A percentile compares a stretch with the other conserved stretches of the same genome.
These are phyloP conservation scores for Rhynchomys soricoides DNA, from an alignment of 2,113 vertebrate genomes.

Conservation along the genomic window DNA sequence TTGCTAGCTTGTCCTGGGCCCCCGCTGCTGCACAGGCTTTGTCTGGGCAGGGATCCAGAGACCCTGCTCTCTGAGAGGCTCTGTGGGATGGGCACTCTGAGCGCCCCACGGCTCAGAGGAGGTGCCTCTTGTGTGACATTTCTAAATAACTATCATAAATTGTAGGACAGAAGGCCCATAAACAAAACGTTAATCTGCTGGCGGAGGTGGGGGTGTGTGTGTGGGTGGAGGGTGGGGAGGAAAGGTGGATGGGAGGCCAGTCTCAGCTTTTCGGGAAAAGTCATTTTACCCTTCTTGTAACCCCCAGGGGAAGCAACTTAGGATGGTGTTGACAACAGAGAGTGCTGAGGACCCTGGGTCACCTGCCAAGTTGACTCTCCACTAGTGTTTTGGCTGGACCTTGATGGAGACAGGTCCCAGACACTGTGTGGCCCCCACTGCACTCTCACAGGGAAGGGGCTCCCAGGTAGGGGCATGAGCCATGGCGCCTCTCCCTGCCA, in stretches of 20 bases:
- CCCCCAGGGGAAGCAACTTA: background rate
- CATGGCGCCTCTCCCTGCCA: accelerated
- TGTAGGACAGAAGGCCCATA: slow-evolving; percentile 33
- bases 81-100: background rate
- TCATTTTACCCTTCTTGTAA: background rate
- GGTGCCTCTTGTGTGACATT: slow-evolving; percentile 69
- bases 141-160: slow-evolving; percentile 72
- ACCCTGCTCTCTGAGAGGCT: too few relatives aligned
- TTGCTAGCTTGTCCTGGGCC: background rate
- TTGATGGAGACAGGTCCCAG: background rate
- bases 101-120: background rate
- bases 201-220: too few relatives aligned
- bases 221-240: too few relatives aligned
- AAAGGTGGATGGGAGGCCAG: slow-evolving; percentile 64
- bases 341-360: background rate
- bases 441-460: background rate
- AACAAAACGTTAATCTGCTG: slow-evolving; percentile 33
- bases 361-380: background rate
- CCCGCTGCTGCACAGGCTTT: background rate
- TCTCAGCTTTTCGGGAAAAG: slow-evolving; percentile 66
- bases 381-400: background rate
- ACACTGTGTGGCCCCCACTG: too few relatives aligned
- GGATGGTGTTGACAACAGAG: background rate
- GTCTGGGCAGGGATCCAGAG: background rate
- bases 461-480: accelerated